A percentile compares a stretch with the other conserved stretches of the same genome.
Evolutionary conservation across 2,797 vertebrate species (phyloP).

Genomic region (Falco concolor): DNA sequence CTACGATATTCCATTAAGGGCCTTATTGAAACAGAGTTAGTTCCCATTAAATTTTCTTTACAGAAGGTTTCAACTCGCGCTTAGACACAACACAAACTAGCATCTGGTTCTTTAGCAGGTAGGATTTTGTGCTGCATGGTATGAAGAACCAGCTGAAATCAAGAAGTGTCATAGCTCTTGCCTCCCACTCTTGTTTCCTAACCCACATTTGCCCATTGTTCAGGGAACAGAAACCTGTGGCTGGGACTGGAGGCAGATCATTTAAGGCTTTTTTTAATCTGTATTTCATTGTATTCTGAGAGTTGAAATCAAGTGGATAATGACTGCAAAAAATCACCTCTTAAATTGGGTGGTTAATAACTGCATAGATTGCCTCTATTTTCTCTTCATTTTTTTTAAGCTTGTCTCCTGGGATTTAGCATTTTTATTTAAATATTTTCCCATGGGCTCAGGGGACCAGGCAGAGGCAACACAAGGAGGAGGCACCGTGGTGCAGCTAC

Average conservation of each 20-base stretch:
- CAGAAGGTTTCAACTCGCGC: neutral
- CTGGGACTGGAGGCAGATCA: neutral
- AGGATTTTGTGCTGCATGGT: neutral
- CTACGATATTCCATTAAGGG: neutral
- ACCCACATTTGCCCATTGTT: neutral
- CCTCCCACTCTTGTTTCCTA: neutral
- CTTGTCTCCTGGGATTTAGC: neutral
- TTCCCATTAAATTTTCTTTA: neutral
- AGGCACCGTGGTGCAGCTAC: rapidly evolving
- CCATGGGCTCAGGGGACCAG: neutral
- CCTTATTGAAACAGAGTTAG: neutral
- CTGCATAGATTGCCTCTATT: neutral
- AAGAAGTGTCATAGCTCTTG: neutral
- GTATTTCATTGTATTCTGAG: neutral
- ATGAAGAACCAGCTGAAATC: neutral
- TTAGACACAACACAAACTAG: neutral
- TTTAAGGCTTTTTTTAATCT: neutral
- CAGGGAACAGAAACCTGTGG: neutral
- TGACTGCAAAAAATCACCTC: neutral
- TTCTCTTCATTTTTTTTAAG: neutral
- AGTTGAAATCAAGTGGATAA: neutral
- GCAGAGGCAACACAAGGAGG: neutral
- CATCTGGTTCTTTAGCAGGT: neutral
- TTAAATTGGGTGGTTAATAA: neutral
- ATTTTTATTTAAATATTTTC: neutral